These are phyloP conservation scores for Stictonetta naevosa DNA, from an alignment of 2,113 vertebrate genomes.

Conservation along the genomic window DNA sequence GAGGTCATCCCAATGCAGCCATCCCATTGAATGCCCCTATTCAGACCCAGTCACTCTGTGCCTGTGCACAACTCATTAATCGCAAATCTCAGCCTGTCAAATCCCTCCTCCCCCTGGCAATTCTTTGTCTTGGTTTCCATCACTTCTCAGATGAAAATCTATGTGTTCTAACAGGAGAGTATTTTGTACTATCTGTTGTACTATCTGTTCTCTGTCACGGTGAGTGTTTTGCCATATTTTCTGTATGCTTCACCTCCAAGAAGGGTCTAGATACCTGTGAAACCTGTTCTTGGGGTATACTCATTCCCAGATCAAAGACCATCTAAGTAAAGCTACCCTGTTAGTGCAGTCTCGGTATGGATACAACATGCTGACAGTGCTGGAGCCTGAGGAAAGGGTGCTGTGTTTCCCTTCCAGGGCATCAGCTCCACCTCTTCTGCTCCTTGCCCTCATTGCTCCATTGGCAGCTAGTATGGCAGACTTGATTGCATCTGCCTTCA, in stretches of 20 bases:
- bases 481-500: neutral
- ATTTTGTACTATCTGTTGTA: neutral
- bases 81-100: neutral
- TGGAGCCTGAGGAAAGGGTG: neutral
- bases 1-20: neutral
- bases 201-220: neutral
- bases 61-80: neutral
- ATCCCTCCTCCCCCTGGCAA: neutral
- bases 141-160: neutral
- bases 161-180: neutral
- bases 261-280: neutral
- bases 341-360: neutral
- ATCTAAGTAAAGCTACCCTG: neutral
- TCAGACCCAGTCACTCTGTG: neutral
- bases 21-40: rapidly evolving
- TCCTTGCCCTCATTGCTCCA: neutral
- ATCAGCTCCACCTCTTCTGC: neutral
- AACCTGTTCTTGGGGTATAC: neutral
- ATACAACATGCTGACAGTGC: neutral
- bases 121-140: neutral
- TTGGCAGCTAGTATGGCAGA: neutral
- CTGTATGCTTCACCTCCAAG: neutral
- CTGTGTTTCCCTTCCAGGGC: neutral
- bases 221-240: neutral
- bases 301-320: neutral